Conservation (phyloP, 2,888 invertebrate species). For the Rhopalosiphum nymphaeae region DNA sequence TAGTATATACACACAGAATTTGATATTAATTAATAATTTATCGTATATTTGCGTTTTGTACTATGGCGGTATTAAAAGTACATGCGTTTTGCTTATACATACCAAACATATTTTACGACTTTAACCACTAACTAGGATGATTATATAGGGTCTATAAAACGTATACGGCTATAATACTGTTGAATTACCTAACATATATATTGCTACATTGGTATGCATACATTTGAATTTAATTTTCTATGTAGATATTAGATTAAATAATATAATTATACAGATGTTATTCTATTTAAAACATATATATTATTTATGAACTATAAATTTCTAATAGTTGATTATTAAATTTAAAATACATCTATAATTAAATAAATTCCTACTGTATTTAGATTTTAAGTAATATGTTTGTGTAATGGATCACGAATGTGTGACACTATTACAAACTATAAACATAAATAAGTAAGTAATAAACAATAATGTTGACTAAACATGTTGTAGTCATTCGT, state of each 20-base stretch:
- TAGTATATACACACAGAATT: not conserved
- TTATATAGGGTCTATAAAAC: not conserved
- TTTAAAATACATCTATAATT: not conserved
- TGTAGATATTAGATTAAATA: not conserved
- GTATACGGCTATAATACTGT: not conserved
- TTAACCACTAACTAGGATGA: not conserved
- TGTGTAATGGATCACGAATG: no score
- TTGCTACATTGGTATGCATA: not conserved
- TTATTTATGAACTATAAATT: not conserved
- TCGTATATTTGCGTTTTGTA: conserved; percentile 5
- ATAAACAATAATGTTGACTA: no score
- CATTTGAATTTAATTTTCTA: not conserved
- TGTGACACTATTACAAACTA: no score
- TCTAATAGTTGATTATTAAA: not conserved
- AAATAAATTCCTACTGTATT: not conserved
- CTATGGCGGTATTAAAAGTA: not conserved
- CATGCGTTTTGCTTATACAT: not conserved
- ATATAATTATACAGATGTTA: not conserved
- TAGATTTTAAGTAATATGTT: not conserved
- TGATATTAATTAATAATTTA: not conserved
- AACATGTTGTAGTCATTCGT: no score
- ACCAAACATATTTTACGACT: not conserved
- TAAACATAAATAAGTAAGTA: no score
- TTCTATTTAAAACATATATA: not conserved
- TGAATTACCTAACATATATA: not conserved